Evolutionary conservation across 2,797 vertebrate species (phyloP).

Genomic region (Myripristis jacobus): DNA sequence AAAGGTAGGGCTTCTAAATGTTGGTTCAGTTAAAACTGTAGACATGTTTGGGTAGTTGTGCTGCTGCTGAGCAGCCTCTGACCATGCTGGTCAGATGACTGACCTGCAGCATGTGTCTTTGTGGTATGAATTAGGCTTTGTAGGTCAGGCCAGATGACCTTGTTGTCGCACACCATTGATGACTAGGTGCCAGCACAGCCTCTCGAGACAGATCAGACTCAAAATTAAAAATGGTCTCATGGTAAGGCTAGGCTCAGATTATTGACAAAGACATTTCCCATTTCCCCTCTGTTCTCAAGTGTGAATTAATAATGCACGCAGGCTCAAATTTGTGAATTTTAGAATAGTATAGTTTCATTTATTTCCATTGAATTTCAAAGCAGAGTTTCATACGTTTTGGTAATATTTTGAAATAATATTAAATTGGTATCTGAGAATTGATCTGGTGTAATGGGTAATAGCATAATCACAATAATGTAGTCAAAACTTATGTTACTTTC

Average conservation of each 20-base stretch:
- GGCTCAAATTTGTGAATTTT: neutral
- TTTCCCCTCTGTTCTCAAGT: neutral
- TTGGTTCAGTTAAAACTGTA: neutral
- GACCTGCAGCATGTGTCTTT: slow-evolving; percentile 66
- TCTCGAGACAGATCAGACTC: slow-evolving; percentile 38
- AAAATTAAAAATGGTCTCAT: slow-evolving; percentile 32
- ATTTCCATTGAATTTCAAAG: slow-evolving; percentile 1
- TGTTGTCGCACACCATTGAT: slow-evolving; percentile 68
- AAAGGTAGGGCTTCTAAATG: neutral
- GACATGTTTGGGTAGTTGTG: slow-evolving; percentile 8
- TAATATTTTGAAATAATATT: neutral
- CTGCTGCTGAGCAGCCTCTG: slow-evolving; percentile 35
- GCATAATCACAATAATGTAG: neutral
- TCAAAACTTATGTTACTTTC: neutral
- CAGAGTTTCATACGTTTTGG: neutral
- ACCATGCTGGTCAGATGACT: slow-evolving; percentile 64
- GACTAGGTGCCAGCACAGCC: slow-evolving; percentile 47
- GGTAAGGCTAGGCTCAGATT: neutral
- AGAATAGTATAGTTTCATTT: neutral
- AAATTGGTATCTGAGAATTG: neutral
- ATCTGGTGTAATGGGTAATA: neutral
- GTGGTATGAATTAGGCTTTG: slow-evolving; percentile 74
- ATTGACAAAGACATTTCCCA: neutral
- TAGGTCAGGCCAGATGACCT: slow-evolving; percentile 74
- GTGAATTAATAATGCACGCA: neutral